Evolutionary conservation across 2,888 invertebrate genomes (phyloP), one percentile per base, ranked within the genome.

Genomic region (Bugulina stolonifera): DNA sequence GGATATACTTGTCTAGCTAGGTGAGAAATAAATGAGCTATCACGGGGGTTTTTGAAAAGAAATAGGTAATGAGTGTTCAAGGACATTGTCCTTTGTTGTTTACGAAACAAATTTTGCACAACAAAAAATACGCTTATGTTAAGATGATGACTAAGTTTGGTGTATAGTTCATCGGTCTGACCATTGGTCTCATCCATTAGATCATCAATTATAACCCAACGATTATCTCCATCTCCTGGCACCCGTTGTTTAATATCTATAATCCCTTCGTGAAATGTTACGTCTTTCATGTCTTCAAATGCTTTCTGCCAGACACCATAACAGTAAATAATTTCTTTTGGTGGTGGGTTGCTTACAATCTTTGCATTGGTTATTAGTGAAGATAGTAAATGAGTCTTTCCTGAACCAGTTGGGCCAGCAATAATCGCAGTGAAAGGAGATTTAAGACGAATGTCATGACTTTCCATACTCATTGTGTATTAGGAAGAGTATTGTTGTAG

Each of bases 61-160:
- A 55, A 55, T 5, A 55, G n/a, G 25, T 55, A 55, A 55, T 55
- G 55, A n/a, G n/a, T 55, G 25, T 55, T 55, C 23, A 55, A n/a
- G 10, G 55, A 55, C 22, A 55, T 55, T 55, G 55, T 55, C 3
- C 23, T 5, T 23, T 55, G 22, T 23, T 25, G n/a, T 23, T 55
- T 55, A 3, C 22, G 25, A n/a, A 55, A 55, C 23, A 55, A n/a
- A n/a, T 55, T 55, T 25, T 55, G 25, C 22, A 55, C 55, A 55
- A 55, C 25, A 55, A 55, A 25, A 55, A 55, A 55, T 5, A 55
- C 55, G n/a, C 55, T 55, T 5, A 55, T 55, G 55, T 55, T 55
- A 5, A 55, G 3, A 55, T 23, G 55, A 55, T 55, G 55, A 55
- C 55, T 55, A 55, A 18, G 23, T 55, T 55, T 55, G 22, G 55